Evolutionary conservation across 2,113 vertebrate species (phyloP), one percentile per base, ranked within the genome.

Genomic region (Cheilinus undulatus): DNA sequence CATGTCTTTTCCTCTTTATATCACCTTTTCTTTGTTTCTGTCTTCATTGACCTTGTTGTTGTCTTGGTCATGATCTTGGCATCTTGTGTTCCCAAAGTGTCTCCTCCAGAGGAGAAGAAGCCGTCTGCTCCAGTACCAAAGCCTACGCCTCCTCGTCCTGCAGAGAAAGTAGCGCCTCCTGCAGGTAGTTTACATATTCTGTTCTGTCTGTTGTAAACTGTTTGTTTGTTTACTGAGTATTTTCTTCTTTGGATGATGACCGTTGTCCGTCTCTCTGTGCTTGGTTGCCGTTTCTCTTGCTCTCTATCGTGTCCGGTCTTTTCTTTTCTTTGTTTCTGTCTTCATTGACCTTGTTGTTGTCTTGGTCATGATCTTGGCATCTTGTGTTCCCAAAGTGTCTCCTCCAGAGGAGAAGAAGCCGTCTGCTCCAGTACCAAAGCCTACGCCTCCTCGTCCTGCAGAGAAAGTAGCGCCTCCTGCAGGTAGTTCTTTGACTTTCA

Each of bases 31-130:
- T n/a, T 45, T 45, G 40, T 45, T 45, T n/a, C 42, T 30, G 38
- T 78, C 65, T 65, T 69, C 15, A 9, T 24, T 75, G 63, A 71
- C 34, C 20, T 4, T 38, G 5, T 51, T 60, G 19, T 54, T 61
- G 34, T 75, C 30, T 68, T 70, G 46, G 20, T 66, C 22, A 15
- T 82, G 73, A 84, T 63, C 52, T 20, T 63, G 27, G 52, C 36
- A 59, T 80, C 76, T 84, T 84, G 26, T 87, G 40, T 78, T 86
- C 45, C 54, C 20, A 78, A 84, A 84, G 73, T 70, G 19, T 59
- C 75, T 82, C 70, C 57, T 43, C 69, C 72, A 54, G 86, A 89
- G 53, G 78, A 83, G 42, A 89, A 78, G 70, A 80, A 77, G 42
- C 30, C 73, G 13, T 64, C 79, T 73, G 22, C 20, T 22, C 23